These are phyloP conservation scores for Leptopilina drosophilae DNA, from an alignment of 2,888 invertebrate genomes.

Conservation along the genomic window DNA sequence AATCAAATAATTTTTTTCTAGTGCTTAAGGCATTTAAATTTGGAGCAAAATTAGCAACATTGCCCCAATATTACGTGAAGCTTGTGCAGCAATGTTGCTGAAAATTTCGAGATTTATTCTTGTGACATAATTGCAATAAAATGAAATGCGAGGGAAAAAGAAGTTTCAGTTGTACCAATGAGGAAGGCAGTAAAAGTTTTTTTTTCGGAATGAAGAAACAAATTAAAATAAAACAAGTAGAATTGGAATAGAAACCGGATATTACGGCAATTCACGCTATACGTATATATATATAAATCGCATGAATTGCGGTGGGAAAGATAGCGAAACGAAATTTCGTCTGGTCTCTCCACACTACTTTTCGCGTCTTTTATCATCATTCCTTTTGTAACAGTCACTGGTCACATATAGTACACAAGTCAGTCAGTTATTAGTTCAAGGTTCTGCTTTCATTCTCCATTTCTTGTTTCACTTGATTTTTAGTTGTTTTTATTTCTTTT, in stretches of 20 bases:
- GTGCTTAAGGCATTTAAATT: too few relatives aligned
- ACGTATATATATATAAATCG: neutral
- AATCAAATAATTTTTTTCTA: too few relatives aligned
- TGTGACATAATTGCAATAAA: too few relatives aligned
- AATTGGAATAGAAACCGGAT: conserved; percentile 18
- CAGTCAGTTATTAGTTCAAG: conserved; percentile 60
- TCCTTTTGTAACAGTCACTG: conserved; percentile 58
- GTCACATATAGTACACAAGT: conserved; percentile 54
- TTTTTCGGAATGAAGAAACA: neutral
- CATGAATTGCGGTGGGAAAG: conserved; percentile 2
- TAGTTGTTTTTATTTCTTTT: neutral
- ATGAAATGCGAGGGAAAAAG: neutral
- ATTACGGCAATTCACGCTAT: conserved; percentile 22
- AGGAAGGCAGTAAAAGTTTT: neutral
- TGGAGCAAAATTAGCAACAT: too few relatives aligned
- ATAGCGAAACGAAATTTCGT: conserved; percentile 23
- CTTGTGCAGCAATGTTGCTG: too few relatives aligned
- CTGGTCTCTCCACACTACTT: conserved; percentile 15
- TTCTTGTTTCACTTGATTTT: conserved; percentile 28
- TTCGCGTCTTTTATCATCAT: neutral
- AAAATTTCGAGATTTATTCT: too few relatives aligned
- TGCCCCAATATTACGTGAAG: too few relatives aligned
- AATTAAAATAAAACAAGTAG: conserved; percentile 14
- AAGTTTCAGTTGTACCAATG: neutral
- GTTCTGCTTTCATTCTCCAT: conserved; percentile 51